Evolutionary conservation across 2,113 vertebrate genomes (phyloP).

Genomic region (Psophia crepitans): DNA sequence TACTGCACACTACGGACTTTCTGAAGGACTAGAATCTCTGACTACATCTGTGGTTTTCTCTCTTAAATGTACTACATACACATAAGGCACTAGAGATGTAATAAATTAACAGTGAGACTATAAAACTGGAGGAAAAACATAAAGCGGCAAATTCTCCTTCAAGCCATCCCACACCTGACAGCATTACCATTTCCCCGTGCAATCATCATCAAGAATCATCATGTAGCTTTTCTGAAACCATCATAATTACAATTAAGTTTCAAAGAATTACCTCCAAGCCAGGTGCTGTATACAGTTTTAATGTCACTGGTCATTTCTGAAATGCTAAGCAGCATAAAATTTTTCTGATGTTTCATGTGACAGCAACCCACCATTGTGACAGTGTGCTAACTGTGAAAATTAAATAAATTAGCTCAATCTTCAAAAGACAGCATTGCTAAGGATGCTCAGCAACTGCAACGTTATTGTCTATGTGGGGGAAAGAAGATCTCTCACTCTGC

Average conservation of each 20-base stretch:
- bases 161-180: background rate
- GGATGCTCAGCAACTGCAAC: background rate
- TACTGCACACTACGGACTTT: background rate
- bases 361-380: background rate
- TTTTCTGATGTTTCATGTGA: conserved; percentile 57
- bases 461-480: fast-evolving
- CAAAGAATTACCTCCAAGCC: background rate
- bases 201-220: background rate
- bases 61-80: background rate
- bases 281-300: background rate
- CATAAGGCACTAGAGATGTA: background rate
- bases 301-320: conserved; percentile 15
- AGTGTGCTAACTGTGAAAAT: conserved; percentile 72
- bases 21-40: background rate
- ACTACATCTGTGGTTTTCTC: background rate
- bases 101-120: background rate
- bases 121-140: background rate
- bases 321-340: conserved; percentile 51
- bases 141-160: background rate
- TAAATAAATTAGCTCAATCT: conserved; percentile 73
- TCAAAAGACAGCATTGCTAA: conserved; percentile 4
- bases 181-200: background rate
- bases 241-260: background rate
- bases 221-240: background rate
- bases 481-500: background rate